A percentile compares a stretch with the other conserved stretches of the same genome.
Evolutionary conservation across 2,888 invertebrate genomes (phyloP).

Genomic region (Amphimallon solstitiale): DNA sequence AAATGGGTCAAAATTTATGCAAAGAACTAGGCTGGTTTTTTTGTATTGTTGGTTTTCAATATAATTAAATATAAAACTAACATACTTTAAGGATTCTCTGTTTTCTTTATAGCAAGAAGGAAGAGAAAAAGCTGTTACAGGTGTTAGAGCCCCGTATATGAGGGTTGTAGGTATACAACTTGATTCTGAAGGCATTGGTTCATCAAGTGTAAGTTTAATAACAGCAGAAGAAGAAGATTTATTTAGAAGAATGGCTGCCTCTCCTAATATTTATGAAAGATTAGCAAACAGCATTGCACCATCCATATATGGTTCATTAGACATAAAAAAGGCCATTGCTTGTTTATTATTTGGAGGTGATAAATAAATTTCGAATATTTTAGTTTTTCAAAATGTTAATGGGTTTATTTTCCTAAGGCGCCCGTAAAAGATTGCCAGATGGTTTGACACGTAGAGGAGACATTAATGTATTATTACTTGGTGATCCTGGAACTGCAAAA

Average conservation of each 20-base stretch:
- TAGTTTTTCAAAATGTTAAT: background rate
- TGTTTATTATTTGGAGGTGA: conserved; percentile 92
- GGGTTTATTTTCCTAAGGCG: conserved; percentile 63
- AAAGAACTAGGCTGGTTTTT: no score
- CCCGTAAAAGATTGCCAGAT: conserved; percentile 90
- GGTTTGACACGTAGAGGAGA: conserved; percentile 96
- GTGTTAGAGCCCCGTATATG: conserved; percentile 94
- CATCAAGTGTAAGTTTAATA: conserved; percentile 67
- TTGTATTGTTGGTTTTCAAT: no score
- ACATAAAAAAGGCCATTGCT: conserved; percentile 97
- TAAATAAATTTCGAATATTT: background rate
- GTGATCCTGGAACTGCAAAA: conserved; percentile 99
- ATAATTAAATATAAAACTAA: no score
- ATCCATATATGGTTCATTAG: conserved; percentile 92
- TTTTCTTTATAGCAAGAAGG: conserved; percentile 68
- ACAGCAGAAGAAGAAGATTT: conserved; percentile 82
- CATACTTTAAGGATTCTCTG: no score
- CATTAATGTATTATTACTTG: conserved; percentile 92
- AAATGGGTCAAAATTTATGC: no score
- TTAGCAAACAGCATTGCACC: conserved; percentile 94
- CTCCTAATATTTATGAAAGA: conserved; percentile 88
- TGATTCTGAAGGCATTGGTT: conserved; percentile 81
- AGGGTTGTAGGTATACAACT: conserved; percentile 92
- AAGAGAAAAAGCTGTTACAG: conserved; percentile 83
- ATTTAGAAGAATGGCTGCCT: conserved; percentile 84